phyloP scores from a whole-genome alignment of 2,113 vertebrate genomes.

The Ondatra zibethicus region DNA sequence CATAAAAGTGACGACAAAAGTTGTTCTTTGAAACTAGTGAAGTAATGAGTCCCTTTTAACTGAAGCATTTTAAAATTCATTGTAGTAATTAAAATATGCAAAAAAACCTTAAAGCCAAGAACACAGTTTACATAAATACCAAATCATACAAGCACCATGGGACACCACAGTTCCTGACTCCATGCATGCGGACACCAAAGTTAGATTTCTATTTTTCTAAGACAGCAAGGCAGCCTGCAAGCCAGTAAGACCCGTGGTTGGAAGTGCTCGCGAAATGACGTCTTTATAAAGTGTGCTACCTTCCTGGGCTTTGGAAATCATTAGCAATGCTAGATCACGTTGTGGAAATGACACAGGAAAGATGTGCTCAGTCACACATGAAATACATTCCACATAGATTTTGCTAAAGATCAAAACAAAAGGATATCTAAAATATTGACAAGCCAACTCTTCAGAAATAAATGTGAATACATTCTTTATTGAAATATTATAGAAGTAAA shows the following conservation, averaged over 20 bases:
- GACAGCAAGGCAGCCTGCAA: background rate
- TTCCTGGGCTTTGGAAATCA: background rate
- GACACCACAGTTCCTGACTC: background rate
- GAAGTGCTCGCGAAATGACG: slow-evolving; percentile 52
- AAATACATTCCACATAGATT: slow-evolving; percentile 29
- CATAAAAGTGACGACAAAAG: background rate
- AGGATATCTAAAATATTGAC: background rate
- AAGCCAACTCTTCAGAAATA: background rate
- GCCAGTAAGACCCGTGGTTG: slow-evolving; percentile 29
- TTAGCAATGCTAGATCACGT: background rate
- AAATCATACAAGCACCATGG: background rate
- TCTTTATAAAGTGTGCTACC: background rate
- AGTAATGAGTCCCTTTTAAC: background rate
- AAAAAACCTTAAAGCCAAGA: background rate
- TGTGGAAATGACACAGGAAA: background rate
- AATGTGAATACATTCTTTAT: background rate
- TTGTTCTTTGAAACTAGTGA: background rate
- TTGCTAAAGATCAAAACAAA: slow-evolving; percentile 10
- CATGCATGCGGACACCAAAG: background rate
- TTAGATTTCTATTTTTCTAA: background rate
- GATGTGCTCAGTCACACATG: background rate
- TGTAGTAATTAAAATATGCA: slow-evolving; percentile 38
- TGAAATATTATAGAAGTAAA: background rate
- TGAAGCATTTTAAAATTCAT: slow-evolving; percentile 7
- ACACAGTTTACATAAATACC: background rate